Evolutionary conservation across 1,140 invertebrate species (phyloP).

Genomic region (Drosophila nikananu): DNA sequence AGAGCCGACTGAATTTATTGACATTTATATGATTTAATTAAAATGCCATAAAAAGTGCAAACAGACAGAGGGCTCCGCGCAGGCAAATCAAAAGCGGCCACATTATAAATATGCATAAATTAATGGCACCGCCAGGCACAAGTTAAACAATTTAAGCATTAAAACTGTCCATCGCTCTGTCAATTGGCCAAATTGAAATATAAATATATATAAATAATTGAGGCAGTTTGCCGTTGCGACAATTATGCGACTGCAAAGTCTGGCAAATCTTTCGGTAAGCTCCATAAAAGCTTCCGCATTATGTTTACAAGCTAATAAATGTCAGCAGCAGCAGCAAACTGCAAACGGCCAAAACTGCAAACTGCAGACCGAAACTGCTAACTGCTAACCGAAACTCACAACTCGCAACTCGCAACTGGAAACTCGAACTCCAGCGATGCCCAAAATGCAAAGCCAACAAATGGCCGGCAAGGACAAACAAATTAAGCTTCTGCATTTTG

Average conservation of each 20-base stretch:
- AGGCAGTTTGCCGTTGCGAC: slow-evolving; percentile 29
- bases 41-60: slow-evolving; percentile 49
- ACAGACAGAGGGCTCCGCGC: not conserved
- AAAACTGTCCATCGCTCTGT: slow-evolving; percentile 38
- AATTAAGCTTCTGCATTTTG: slow-evolving; percentile 72
- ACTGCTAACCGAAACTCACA: slow-evolving; percentile 15
- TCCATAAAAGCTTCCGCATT: slow-evolving; percentile 54
- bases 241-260: slow-evolving; percentile 57
- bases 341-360: slow-evolving; percentile 21
- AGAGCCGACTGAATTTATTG: slow-evolving; percentile 61
- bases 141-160: slow-evolving; percentile 64
- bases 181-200: slow-evolving; percentile 63
- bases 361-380: slow-evolving; percentile 11
- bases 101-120: slow-evolving; percentile 59
- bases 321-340: slow-evolving; percentile 50
- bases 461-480: slow-evolving; percentile 60
- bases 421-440: slow-evolving; percentile 25
- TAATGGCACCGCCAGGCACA: slow-evolving; percentile 34
- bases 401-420: slow-evolving; percentile 7
- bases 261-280: slow-evolving; percentile 58
- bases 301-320: slow-evolving; percentile 73
- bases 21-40: slow-evolving; percentile 72
- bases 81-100: slow-evolving; percentile 47
- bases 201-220: slow-evolving; percentile 66
- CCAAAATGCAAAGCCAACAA: slow-evolving; percentile 58